phyloP scores from a whole-genome alignment of 2,797 vertebrate genomes.

The Hyperoplus lanceolatus region DNA sequence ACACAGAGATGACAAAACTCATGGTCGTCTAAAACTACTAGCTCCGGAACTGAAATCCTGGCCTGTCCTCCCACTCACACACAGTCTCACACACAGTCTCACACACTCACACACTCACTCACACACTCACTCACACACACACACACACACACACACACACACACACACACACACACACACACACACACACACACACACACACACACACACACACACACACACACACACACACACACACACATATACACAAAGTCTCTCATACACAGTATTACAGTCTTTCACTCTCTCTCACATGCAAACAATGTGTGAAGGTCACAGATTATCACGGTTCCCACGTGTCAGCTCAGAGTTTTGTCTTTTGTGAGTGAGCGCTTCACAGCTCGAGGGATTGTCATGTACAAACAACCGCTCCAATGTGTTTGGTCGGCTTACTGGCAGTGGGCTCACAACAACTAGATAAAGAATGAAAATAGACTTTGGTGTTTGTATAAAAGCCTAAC shows the following conservation, averaged over 20 bases:
- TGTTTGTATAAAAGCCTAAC: conserved; percentile 10
- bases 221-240: too few species aligned
- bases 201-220: too few species aligned
- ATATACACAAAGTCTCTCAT: neutral
- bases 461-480: conserved; percentile 22
- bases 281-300: conserved; percentile 7
- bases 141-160: too few species aligned
- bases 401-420: conserved; percentile 29
- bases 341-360: conserved; percentile 54
- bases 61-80: conserved; percentile 11
- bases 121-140: too few species aligned
- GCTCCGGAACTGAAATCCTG: conserved; percentile 44
- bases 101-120: too few species aligned
- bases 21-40: conserved; percentile 10
- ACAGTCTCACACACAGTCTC: neutral
- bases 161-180: too few species aligned
- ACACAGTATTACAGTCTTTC: neutral
- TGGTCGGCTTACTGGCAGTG: neutral
- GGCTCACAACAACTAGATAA: conserved; percentile 1
- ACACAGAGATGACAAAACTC: conserved; percentile 41
- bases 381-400: conserved; percentile 25
- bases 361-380: conserved; percentile 31
- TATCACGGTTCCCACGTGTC: conserved; percentile 52
- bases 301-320: conserved; percentile 48
- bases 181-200: too few species aligned